phyloP scores from a whole-genome alignment of 2,797 vertebrate genomes.

The Trematomus bernacchii region DNA sequence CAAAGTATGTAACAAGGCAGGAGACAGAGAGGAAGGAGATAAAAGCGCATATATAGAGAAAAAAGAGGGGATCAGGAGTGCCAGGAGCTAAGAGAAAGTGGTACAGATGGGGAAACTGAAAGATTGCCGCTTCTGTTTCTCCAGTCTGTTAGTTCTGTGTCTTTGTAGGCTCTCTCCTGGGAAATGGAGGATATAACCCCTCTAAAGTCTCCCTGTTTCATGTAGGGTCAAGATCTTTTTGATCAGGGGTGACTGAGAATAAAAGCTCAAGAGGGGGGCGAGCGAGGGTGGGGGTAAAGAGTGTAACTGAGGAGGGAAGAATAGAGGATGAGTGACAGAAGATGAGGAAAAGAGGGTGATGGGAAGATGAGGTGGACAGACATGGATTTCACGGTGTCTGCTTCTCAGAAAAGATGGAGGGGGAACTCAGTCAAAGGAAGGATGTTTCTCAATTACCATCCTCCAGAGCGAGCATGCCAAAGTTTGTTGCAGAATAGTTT shows the following conservation, averaged over 20 bases:
- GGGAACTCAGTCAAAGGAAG: slow-evolving; percentile 38
- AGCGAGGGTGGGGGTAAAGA: slow-evolving; percentile 6
- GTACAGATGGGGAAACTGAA: slow-evolving; percentile 46
- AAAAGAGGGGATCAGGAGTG: slow-evolving; percentile 33
- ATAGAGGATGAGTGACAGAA: slow-evolving; percentile 59
- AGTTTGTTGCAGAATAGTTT: slow-evolving; percentile 26
- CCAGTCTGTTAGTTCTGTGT: slow-evolving; percentile 57
- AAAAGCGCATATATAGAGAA: slow-evolving; percentile 53
- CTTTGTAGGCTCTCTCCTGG: slow-evolving; percentile 65
- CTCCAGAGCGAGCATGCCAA: slow-evolving; percentile 8
- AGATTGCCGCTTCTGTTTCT: slow-evolving; percentile 51
- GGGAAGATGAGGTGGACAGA: slow-evolving; percentile 56
- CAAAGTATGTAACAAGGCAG: slow-evolving; percentile 61
- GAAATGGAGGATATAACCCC: slow-evolving; percentile 52
- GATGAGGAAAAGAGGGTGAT: slow-evolving; percentile 41
- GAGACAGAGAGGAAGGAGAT: slow-evolving; percentile 53
- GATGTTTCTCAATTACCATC: slow-evolving; percentile 50
- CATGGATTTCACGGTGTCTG: slow-evolving; percentile 70
- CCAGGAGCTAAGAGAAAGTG: slow-evolving; percentile 34
- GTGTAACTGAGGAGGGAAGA: slow-evolving; percentile 40
- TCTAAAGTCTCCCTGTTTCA: slow-evolving; percentile 56
- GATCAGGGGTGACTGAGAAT: slow-evolving; percentile 60
- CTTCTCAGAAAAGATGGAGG: not conserved
- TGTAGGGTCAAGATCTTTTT: slow-evolving; percentile 74
- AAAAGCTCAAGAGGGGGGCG: slow-evolving; percentile 37